Evolutionary conservation across 2,888 invertebrate genomes (phyloP).

Genomic region (Sphaerophoria taeniata): DNA sequence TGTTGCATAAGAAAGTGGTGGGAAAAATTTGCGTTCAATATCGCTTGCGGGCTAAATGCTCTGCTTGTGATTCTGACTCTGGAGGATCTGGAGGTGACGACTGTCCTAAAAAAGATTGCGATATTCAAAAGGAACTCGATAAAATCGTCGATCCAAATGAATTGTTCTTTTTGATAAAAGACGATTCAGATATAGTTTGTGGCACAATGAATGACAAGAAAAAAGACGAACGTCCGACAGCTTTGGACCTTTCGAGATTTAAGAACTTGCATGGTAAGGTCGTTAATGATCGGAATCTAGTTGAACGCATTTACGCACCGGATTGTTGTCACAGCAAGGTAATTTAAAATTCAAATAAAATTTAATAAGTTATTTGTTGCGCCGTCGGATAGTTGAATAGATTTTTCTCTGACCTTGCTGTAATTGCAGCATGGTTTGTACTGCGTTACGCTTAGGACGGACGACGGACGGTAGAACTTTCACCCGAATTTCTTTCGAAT

Average conservation of each 20-base stretch:
- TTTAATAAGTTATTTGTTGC: not conserved
- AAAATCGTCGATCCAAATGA: constrained; percentile 58
- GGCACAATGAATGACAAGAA: not conserved
- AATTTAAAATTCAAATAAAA: not conserved
- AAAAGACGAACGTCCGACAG: constrained; percentile 53
- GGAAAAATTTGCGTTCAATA: constrained; percentile 57
- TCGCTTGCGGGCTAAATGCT: constrained; percentile 52
- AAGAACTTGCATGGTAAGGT: constrained; percentile 74
- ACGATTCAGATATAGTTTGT: constrained; percentile 44
- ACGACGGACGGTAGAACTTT: too few relatives aligned
- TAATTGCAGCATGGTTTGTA: too few relatives aligned
- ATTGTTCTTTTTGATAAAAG: constrained; percentile 62
- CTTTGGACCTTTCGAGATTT: constrained; percentile 78
- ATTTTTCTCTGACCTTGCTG: too few relatives aligned
- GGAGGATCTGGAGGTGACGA: constrained; percentile 31
- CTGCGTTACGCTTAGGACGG: too few relatives aligned
- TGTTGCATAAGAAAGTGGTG: not conserved
- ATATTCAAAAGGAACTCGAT: constrained; percentile 50
- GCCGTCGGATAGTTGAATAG: too few relatives aligned
- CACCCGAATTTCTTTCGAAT: too few relatives aligned
- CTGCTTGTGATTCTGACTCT: not conserved
- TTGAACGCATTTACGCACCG: constrained; percentile 55
- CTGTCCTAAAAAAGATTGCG: not conserved
- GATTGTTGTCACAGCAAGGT: constrained; percentile 65
- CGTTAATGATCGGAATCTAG: constrained; percentile 65